Evolutionary conservation across 2,888 invertebrate genomes (phyloP).

Genomic region (Rhaphigaster nebulosa): DNA sequence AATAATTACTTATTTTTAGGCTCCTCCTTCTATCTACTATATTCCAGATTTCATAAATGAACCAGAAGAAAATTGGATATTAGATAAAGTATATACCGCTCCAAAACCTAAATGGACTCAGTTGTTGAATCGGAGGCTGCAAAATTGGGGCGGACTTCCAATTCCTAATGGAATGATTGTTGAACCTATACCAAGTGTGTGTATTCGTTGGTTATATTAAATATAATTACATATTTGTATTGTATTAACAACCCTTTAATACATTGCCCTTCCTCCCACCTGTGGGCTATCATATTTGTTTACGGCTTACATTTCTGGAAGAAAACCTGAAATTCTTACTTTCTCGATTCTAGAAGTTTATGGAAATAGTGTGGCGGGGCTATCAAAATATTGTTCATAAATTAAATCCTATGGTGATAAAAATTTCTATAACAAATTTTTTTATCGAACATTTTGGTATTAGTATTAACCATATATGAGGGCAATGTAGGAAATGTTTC

Average conservation of each 20-base stretch:
- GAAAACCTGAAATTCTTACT: neutral
- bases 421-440: no score
- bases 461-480: no score
- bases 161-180: conserved; percentile 94
- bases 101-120: conserved; percentile 98
- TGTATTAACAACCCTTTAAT: neutral
- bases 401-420: no score
- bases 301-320: neutral
- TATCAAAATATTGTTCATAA: no score
- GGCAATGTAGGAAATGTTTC: no score
- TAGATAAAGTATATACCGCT: conserved; percentile 80
- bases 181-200: conserved; percentile 82
- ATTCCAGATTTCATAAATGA: conserved; percentile 88
- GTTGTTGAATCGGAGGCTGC: conserved; percentile 89
- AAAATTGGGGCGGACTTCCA: conserved; percentile 97
- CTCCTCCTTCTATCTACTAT: conserved; percentile 80
- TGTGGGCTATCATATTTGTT: no score
- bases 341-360: neutral
- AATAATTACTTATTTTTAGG: conserved; percentile 68
- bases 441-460: no score
- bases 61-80: conserved; percentile 79
- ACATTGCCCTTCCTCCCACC: fast-evolving
- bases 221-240: neutral
- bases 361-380: neutral
- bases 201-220: conserved; percentile 56